Percentiles rank a stretch among this genome's conserved stretches.
phyloP scores from a whole-genome alignment of 2,797 vertebrate species.

The Delichon dasypus region DNA sequence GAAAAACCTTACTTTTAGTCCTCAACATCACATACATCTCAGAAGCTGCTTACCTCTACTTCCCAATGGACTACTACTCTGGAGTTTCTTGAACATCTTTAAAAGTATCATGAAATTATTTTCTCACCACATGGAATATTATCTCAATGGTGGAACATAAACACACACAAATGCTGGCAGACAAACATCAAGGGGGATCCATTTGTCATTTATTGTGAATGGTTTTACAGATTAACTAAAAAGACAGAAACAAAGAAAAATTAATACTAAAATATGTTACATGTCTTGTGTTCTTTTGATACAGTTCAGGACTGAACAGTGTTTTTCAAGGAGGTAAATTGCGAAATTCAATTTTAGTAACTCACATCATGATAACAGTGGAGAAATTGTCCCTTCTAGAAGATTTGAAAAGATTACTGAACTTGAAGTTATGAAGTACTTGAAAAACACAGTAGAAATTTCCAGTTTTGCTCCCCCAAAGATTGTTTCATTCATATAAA shows the following conservation, averaged over 20 bases:
- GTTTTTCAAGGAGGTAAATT: not conserved
- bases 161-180: not conserved
- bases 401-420: not conserved
- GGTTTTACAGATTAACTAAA: not conserved
- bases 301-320: not conserved
- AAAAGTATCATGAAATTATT: not conserved
- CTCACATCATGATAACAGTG: not conserved
- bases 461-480: not conserved
- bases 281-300: not conserved
- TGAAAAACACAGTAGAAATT: not conserved
- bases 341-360: not conserved
- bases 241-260: not conserved
- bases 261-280: not conserved
- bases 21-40: not conserved
- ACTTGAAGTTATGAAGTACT: not conserved
- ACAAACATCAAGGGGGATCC: not conserved
- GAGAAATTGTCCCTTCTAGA: not conserved
- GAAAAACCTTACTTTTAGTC: not conserved
- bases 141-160: not conserved
- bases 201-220: not conserved
- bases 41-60: not conserved
- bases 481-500: not conserved
- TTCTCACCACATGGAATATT: not conserved
- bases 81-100: not conserved
- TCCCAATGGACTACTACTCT: not conserved